Base-by-base conservation (phyloP, 1,140 invertebrate genomes). In the Dendrolimus punctatus region DNA sequence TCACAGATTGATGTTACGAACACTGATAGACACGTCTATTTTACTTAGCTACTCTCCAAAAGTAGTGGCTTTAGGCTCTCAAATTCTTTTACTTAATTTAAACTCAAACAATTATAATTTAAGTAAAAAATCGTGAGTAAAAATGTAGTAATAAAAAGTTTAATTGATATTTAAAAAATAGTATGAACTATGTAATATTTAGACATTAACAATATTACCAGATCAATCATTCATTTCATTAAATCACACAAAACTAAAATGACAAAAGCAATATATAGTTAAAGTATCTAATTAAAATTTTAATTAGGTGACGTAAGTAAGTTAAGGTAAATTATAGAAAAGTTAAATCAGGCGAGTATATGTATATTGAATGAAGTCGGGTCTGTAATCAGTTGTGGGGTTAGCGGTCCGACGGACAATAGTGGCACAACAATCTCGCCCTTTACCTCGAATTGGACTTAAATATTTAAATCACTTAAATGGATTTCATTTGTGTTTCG, bases 391-490 rank as follows among this genome's bases (percentile, higher is more conserved):
- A 84, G 80, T 71, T 63, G 66, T 59, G 71, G 76, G 74, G 70
- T 69, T 62, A 64, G 70, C 62, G 64, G 63, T 68, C 67, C 62
- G 66, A 52, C 68, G 79, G 78, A 82, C 81, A 81, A 79, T 77
- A 69, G 72, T 80, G 65, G 71, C 79, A 76, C 79, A 82, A 79
- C 78, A 83, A 83, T 83, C 77, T 78, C 76, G 74, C 80, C 82
- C 82, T 84, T 80, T 78, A 74, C 76, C 76, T 80, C 60, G 63
- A 74, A 83, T 83, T 83, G 79, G 73, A 80, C 69, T 80, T 85
- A 70, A 85, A 85, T 85, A 85, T 85, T 85, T 82, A 85, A 80
- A 76, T 67, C 70, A 73, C 74, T 79, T 85, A 82, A 85, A 82
- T 80, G 82, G 80, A 77, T 82, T 85, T 78, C 82, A 82, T 84